Conservation (phyloP, 1,140 invertebrate genomes). For the Pachyrhynchus sulphureomaculatus region DNA sequence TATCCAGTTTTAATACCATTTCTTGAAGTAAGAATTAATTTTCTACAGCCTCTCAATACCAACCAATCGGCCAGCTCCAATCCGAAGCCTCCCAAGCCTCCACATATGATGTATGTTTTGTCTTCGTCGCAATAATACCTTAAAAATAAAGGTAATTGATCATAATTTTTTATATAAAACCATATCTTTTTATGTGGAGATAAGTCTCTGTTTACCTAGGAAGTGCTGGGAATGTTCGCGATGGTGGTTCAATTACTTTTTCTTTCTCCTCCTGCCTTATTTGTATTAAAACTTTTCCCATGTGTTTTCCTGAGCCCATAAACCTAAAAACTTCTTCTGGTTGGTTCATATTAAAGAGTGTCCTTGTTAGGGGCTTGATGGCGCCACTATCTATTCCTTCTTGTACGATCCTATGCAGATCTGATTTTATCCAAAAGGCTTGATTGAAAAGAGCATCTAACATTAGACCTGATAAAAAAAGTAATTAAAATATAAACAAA, state of each 20-base stretch:
- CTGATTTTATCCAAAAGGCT: constrained; percentile 41
- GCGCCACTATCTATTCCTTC: constrained; percentile 43
- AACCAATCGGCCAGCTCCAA: constrained; percentile 90
- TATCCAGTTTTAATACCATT: constrained; percentile 78
- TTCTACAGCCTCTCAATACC: constrained; percentile 73
- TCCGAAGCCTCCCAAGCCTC: constrained; percentile 89
- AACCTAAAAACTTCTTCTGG: constrained; percentile 69
- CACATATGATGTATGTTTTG: constrained; percentile 61
- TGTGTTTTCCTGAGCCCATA: constrained; percentile 85
- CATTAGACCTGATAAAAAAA: constrained; percentile 57
- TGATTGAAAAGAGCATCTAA: constrained; percentile 72
- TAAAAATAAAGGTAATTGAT: background rate
- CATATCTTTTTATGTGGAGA: background rate
- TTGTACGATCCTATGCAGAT: background rate
- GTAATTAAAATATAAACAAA: too few relatives aligned
- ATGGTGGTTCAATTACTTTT: background rate
- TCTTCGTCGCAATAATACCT: constrained; percentile 48
- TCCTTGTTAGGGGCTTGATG: constrained; percentile 61
- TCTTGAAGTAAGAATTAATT: constrained; percentile 78
- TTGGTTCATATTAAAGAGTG: constrained; percentile 62
- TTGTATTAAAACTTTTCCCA: constrained; percentile 80
- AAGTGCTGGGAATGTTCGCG: background rate
- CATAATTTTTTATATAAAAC: background rate
- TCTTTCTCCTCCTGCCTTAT: constrained; percentile 53
- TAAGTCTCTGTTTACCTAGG: constrained; percentile 32